Base-by-base conservation (phyloP, 2,113 vertebrate species). In the Myrmophylax atrothorax region DNA sequence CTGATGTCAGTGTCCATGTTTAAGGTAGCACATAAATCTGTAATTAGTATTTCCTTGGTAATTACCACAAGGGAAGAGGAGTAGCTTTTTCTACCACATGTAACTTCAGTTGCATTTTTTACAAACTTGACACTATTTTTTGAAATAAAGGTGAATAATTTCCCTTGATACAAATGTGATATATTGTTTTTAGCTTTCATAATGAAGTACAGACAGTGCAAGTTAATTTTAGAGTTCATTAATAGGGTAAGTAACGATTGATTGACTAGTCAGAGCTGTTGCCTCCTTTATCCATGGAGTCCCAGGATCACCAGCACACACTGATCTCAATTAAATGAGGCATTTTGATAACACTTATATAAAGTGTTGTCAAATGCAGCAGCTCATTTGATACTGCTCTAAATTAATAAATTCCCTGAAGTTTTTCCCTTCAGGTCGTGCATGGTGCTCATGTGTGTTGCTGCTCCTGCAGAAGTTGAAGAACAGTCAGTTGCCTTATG, bases 381-480 rank as follows among this genome's bases (percentile, higher is more conserved):
- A 22, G 7, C 20, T 49, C 20, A 16, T 74, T 84, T 81, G 24
- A 37, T 66, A 42, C 25, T 72, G 25, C 40, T 40, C 13, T 50
- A 37, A 91, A 66, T 38, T 6, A 67, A n/a, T n/a, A 28, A 7
- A 18, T 68, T 63, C 16, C 63, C 52, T 72, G 23, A 37, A 40
- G 9, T 75, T 44, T 28, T 73, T 49, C 22, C 13, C 9, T 20
- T 53, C 22, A 52, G 26, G 16, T n/a, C 28, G 44, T 17, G 12
- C 26, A 3, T 0, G 1, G 15, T 6, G 18, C 17, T 56, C 14
- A 14, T 0, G 1, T 25, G 11, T 40, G 29, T 28, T 68, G 16
- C 9, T 33, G 29, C 10, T 29, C 4, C 7, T 23, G 60, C 18
- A 29, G 31, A 78, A 66, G 50, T 1, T 56, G 52, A 67, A 66